Conservation (phyloP, 2,888 invertebrate genomes). For the Portevinia maculata region DNA sequence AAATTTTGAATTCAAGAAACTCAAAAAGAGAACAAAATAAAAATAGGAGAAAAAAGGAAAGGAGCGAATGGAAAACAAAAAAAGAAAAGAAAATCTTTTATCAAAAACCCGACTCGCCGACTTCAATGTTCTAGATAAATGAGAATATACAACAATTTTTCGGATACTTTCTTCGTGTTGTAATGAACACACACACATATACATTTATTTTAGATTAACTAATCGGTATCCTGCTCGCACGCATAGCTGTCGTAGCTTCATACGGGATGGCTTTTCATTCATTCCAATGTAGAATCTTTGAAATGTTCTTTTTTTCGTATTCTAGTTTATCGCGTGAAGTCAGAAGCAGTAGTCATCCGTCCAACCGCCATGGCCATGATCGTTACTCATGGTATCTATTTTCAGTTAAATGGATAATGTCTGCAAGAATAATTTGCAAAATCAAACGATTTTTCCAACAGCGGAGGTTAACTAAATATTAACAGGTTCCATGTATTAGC, state of each 20-base stretch:
- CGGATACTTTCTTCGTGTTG: conserved; percentile 64
- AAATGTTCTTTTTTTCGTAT: conserved; percentile 27
- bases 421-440: conserved; percentile 22
- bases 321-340: conserved; percentile 58
- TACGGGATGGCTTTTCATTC: conserved; percentile 30
- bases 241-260: neutral
- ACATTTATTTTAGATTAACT: conserved; percentile 50
- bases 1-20: conserved; percentile 14
- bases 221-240: conserved; percentile 50
- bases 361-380: conserved; percentile 60
- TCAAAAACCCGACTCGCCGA: conserved; percentile 66
- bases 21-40: neutral
- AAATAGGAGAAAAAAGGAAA: conserved; percentile 17
- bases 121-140: conserved; percentile 74
- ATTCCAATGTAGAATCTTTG: conserved; percentile 20
- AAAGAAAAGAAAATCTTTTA: conserved; percentile 24
- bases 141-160: conserved; percentile 65
- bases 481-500: conserved; percentile 38
- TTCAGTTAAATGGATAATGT: conserved; percentile 37
- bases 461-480: neutral
- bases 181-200: conserved; percentile 61
- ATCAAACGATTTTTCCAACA: neutral
- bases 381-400: conserved; percentile 69
- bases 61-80: conserved; percentile 20
- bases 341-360: conserved; percentile 48